Percentiles rank a stretch among this genome's conserved stretches.
These are phyloP conservation scores for Drosophila bipectinata DNA, from an alignment of 1,140 invertebrate genomes.

Conservation along the genomic window DNA sequence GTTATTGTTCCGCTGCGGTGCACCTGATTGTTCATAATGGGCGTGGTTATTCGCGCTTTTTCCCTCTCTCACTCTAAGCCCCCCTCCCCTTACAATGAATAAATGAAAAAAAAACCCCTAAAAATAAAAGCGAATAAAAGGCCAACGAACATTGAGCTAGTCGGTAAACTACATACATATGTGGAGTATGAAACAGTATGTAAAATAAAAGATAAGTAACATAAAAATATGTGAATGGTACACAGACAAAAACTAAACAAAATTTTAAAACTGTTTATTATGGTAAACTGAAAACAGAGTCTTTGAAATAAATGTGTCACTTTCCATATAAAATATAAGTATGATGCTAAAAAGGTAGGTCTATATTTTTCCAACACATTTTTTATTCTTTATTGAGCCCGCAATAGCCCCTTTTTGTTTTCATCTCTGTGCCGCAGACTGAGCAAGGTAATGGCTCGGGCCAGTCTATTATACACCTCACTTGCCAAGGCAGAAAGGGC, in stretches of 20 bases:
- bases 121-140: slow-evolving; percentile 17
- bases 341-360: no score
- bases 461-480: slow-evolving; percentile 74
- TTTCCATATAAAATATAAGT: no score
- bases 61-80: neutral
- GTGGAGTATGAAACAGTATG: slow-evolving; percentile 7
- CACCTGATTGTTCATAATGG: slow-evolving; percentile 70
- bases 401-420: neutral
- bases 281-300: no score
- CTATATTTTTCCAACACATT: no score
- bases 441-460: slow-evolving; percentile 66
- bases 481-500: slow-evolving; percentile 47
- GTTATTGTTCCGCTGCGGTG: slow-evolving; percentile 38
- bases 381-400: no score
- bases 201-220: slow-evolving; percentile 13
- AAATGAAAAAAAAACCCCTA: slow-evolving; percentile 20
- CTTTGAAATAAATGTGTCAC: no score
- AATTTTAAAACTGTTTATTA: no score
- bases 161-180: slow-evolving; percentile 19
- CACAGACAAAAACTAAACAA: slow-evolving; percentile 7
- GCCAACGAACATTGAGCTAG: slow-evolving; percentile 38
- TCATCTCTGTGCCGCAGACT: slow-evolving; percentile 40
- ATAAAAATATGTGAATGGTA: slow-evolving; percentile 21
- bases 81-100: slow-evolving; percentile 17
- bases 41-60: slow-evolving; percentile 34